A percentile compares a stretch with the other conserved stretches of the same genome.
These are phyloP conservation scores for Drosophila prosaltans DNA, from an alignment of 1,140 invertebrate species.

Conservation along the genomic window DNA sequence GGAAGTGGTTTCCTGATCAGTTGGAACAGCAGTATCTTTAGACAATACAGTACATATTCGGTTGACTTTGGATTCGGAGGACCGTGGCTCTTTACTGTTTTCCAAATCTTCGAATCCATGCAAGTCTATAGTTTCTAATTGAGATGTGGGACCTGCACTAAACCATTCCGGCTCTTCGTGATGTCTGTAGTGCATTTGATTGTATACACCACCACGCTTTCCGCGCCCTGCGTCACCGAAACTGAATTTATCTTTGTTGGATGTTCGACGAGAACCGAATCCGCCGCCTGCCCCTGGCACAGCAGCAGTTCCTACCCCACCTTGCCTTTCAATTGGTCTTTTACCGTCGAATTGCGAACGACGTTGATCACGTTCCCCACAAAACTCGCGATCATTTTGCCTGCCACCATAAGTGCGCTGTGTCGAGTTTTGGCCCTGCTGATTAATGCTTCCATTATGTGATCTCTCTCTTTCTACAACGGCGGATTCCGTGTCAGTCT, in stretches of 20 bases:
- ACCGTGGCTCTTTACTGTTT: constrained; percentile 81
- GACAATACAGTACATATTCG: background rate
- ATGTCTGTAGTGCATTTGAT: constrained; percentile 84
- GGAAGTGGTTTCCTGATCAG: constrained; percentile 9
- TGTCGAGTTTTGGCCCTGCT: constrained; percentile 15
- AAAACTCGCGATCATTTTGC: constrained; percentile 15
- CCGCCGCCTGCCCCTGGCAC: background rate
- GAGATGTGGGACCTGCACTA: constrained; percentile 93
- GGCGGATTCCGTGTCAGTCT: constrained; percentile 12
- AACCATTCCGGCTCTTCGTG: constrained; percentile 90
- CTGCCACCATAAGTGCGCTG: constrained; percentile 43
- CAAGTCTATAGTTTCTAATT: constrained; percentile 96
- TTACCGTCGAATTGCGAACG: constrained; percentile 39
- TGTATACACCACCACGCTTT: constrained; percentile 82
- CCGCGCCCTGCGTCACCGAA: constrained; percentile 39
- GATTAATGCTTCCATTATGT: constrained; percentile 28
- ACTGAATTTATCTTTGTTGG: constrained; percentile 55
- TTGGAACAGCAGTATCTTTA: constrained; percentile 80
- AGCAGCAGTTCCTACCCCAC: background rate
- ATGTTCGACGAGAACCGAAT: constrained; percentile 31
- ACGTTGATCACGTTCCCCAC: constrained; percentile 34
- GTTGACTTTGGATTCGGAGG: constrained; percentile 10
- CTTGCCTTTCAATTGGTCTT: constrained; percentile 34
- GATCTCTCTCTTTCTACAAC: constrained; percentile 40
- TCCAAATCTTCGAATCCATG: constrained; percentile 92